phyloP scores from a whole-genome alignment of 2,888 invertebrate species.

The Drosophila austrosaltans region DNA sequence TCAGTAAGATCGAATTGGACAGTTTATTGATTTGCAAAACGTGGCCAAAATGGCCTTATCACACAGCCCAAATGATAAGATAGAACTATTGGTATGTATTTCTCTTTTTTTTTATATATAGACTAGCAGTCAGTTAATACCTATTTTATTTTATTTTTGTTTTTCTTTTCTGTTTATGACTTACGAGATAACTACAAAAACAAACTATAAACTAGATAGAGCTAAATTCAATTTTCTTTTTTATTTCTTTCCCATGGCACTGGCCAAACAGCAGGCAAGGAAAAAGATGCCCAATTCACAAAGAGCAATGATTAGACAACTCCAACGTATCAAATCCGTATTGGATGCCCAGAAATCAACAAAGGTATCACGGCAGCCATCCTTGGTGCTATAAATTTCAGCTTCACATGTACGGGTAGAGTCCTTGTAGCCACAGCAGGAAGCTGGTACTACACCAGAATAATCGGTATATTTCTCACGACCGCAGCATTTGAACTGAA shows the following conservation, averaged over 20 bases:
- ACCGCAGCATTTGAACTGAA: constrained; percentile 81
- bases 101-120: background rate
- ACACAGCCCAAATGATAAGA: constrained; percentile 5
- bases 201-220: constrained; percentile 8
- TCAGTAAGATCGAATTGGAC: background rate
- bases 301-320: constrained; percentile 88
- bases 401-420: constrained; percentile 48
- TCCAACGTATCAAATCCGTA: constrained; percentile 85
- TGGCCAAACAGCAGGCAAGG: constrained; percentile 93
- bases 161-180: constrained; percentile 56
- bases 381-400: constrained; percentile 44
- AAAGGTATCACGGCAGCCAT: constrained; percentile 66
- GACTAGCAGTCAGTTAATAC: constrained; percentile 19
- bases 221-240: constrained; percentile 13
- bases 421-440: constrained; percentile 76
- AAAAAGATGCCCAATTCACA: constrained; percentile 90
- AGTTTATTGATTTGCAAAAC: background rate
- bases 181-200: constrained; percentile 8
- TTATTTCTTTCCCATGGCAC: constrained; percentile 88
- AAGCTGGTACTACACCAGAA: constrained; percentile 59
- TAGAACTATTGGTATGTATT: background rate
- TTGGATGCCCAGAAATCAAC: constrained; percentile 83
- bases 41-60: constrained; percentile 19
- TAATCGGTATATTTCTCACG: constrained; percentile 56
- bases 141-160: constrained; percentile 7